Percentiles rank a stretch among this genome's conserved stretches.
These are phyloP conservation scores for Zaprionus africanus DNA, from an alignment of 1,140 invertebrate genomes.

Conservation along the genomic window DNA sequence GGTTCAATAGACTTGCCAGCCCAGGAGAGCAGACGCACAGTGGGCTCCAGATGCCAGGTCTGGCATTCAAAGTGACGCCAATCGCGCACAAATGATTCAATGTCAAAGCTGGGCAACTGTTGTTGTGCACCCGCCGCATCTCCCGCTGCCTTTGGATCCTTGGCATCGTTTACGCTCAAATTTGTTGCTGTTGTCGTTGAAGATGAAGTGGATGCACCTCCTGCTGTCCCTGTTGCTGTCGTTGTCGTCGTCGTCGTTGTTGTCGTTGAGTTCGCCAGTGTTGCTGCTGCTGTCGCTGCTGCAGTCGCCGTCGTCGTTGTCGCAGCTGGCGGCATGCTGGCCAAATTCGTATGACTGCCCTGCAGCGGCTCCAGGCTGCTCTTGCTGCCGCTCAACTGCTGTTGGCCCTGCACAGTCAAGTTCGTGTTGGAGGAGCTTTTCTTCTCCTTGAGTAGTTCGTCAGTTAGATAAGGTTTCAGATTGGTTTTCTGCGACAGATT, in stretches of 20 bases:
- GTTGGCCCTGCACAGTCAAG: constrained; percentile 64
- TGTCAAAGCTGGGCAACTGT: constrained; percentile 65
- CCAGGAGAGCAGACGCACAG: constrained; percentile 96
- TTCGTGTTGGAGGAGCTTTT: constrained; percentile 60
- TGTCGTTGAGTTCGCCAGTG: constrained; percentile 26
- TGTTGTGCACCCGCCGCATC: constrained; percentile 15
- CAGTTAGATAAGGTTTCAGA: constrained; percentile 73
- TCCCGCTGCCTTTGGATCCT: constrained; percentile 34
- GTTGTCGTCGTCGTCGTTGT: constrained; percentile 16
- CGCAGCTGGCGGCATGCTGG: constrained; percentile 38
- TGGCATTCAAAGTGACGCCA: constrained; percentile 97
- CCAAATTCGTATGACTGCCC: constrained; percentile 67
- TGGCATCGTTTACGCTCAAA: constrained; percentile 33
- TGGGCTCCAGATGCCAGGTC: constrained; percentile 99
- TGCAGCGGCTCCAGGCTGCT: constrained; percentile 69
- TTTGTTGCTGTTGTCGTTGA: constrained; percentile 16
- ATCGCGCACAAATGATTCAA: constrained; percentile 85
- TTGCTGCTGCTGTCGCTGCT: constrained; percentile 10
- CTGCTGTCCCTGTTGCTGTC: constrained; percentile 28
- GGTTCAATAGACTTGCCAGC: constrained; percentile 98
- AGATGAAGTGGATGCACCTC: constrained; percentile 23
- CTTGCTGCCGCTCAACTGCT: constrained; percentile 70
- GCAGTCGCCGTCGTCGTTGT: constrained; percentile 24
- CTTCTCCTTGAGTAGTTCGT: constrained; percentile 75
- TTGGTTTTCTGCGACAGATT: constrained; percentile 81